A percentile compares a stretch with the other conserved stretches of the same genome.
phyloP scores from a whole-genome alignment of 2,888 invertebrate genomes.

The Cyaniris semiargus region DNA sequence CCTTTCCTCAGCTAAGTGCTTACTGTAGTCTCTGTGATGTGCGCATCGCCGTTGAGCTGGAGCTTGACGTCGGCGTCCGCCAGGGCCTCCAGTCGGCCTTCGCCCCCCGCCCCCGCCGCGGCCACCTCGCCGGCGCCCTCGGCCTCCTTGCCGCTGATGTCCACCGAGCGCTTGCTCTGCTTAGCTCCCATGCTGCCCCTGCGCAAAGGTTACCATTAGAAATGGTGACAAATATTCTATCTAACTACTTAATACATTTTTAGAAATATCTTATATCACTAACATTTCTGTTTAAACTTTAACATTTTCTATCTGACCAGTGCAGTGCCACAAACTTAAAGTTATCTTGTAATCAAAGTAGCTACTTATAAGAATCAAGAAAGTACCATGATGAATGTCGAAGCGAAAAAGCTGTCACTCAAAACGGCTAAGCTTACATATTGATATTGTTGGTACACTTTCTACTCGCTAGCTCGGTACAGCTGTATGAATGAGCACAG shows the following conservation, averaged over 20 bases:
- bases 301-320: too few relatives aligned
- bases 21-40: conserved; percentile 82
- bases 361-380: not conserved
- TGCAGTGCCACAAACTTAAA: too few relatives aligned
- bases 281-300: too few relatives aligned
- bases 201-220: conserved; percentile 22
- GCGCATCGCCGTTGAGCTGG: conserved; percentile 87
- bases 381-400: not conserved
- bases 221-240: conserved; percentile 6
- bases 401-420: not conserved
- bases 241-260: too few relatives aligned
- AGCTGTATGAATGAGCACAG: too few relatives aligned
- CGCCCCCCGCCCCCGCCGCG: conserved; percentile 81
- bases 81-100: conserved; percentile 88
- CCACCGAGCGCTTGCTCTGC: conserved; percentile 93
- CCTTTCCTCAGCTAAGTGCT: conserved; percentile 44
- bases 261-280: too few relatives aligned
- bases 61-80: conserved; percentile 88
- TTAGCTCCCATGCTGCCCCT: conserved; percentile 87
- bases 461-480: not conserved
- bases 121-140: conserved; percentile 79
- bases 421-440: not conserved
- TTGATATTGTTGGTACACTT: conserved; percentile 6
- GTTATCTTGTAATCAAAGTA: too few relatives aligned
- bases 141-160: conserved; percentile 87